Evolutionary conservation across 2,113 vertebrate species (phyloP).

Genomic region (Cnemophilus loriae): DNA sequence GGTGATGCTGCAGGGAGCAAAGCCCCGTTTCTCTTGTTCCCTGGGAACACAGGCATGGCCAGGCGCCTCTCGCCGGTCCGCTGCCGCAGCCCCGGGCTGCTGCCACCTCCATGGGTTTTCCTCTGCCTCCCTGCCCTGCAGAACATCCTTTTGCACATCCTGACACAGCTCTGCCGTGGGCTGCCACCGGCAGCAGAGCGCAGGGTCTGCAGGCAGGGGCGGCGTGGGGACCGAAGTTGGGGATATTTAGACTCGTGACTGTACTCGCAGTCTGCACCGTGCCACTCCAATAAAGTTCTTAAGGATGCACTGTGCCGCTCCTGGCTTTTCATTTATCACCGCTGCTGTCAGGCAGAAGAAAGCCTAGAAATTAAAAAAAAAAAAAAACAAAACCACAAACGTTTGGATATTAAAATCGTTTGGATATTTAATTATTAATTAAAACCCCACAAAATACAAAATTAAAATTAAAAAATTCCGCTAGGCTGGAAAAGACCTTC

Average conservation of each 20-base stretch:
- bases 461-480: too few relatives aligned
- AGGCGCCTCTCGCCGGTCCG: accelerated
- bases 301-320: not conserved
- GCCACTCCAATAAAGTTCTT: constrained; percentile 51
- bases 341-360: not conserved
- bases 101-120: not conserved
- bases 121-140: not conserved
- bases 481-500: not conserved
- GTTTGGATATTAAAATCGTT: accelerated
- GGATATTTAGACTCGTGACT: constrained; percentile 24
- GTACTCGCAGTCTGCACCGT: not conserved
- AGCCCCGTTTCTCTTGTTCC: not conserved
- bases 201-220: not conserved
- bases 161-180: not conserved
- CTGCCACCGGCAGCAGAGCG: not conserved
- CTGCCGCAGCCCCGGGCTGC: not conserved
- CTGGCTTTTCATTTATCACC: not conserved
- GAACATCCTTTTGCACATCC: not conserved
- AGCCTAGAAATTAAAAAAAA: not conserved
- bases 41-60: not conserved
- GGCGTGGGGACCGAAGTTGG: not conserved
- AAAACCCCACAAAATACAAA: not conserved
- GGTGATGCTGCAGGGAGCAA: not conserved
- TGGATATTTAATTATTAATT: too few relatives aligned
- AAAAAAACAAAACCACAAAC: not conserved